Base-by-base conservation (phyloP, 2,113 vertebrate species). In the Equus quagga region DNA sequence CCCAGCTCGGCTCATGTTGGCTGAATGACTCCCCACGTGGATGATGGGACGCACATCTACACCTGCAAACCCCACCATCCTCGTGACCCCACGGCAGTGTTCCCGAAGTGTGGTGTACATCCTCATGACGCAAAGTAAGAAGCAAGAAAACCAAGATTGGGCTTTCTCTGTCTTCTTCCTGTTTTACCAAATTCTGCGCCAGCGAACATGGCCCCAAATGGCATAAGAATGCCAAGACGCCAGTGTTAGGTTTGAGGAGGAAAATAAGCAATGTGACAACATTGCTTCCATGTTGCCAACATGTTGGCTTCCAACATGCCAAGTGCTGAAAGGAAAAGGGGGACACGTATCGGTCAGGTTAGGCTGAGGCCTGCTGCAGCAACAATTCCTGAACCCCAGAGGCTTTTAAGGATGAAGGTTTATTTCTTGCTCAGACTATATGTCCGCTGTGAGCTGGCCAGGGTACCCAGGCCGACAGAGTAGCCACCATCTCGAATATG, bases 311-410 rank as follows among this genome's bases (percentile, higher is more conserved):
- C 58, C 28, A 88, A 79, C 4, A 28, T 56, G 33, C 28, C 56
- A 64, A 80, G 33, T 46, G 2, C 49, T 79, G 3, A 51, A 56
- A 62, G 33, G 72, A 44, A 92, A 41, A 62, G 56, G 73, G 26
- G 33, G 36, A 0, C 8, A 10, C 33, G 0, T 88, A 62, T 49
- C 17, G 56, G 31, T 88, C 36, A 60, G 69, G 46, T 65, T 60
- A 81, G 65, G 70, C 49, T 84, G 91, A 28, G 65, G 69, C 94
- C 83, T 36, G 28, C 60, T 81, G 44, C 24, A 41, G 18, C 84
- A 60, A 58, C 24, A 80, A 33, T 33, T 65, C 36, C 60, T 60
- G 92, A 91, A 73, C 64, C 76, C 28, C 65, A 83, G 33, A 33
- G 15, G 70, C 23, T 91, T 73, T 90, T 82, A 87, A 88, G 12